These are phyloP conservation scores for Chymomyza costata DNA, from an alignment of 1,140 invertebrate species.

Conservation along the genomic window DNA sequence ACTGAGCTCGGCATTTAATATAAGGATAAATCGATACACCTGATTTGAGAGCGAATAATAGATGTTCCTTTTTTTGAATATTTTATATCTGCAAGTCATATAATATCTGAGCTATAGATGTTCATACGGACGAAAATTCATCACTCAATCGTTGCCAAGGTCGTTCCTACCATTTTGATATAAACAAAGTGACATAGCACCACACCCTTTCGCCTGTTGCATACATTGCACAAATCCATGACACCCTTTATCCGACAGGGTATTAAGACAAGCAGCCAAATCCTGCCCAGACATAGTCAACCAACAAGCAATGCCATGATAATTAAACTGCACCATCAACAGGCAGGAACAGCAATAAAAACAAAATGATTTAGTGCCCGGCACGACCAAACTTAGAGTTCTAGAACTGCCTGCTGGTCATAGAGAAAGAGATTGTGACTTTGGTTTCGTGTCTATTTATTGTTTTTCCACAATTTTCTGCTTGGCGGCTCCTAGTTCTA, in stretches of 20 bases:
- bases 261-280: too few relatives aligned
- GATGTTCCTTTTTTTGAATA: too few relatives aligned
- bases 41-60: too few relatives aligned
- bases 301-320: slow-evolving; percentile 30
- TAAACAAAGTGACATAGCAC: not conserved
- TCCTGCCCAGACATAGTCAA: slow-evolving; percentile 18
- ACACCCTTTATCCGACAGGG: not conserved
- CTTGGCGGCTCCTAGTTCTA: slow-evolving; percentile 6
- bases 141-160: not conserved
- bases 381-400: not conserved
- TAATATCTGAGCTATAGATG: too few relatives aligned
- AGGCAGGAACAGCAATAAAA: slow-evolving; percentile 45
- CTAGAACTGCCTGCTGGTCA: too few relatives aligned
- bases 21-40: too few relatives aligned
- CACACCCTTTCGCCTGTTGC: not conserved
- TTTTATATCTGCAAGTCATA: too few relatives aligned
- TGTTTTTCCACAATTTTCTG: too few relatives aligned
- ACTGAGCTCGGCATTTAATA: too few relatives aligned
- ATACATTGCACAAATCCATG: not conserved
- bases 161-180: not conserved
- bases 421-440: too few relatives aligned
- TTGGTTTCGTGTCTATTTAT: too few relatives aligned
- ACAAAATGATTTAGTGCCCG: slow-evolving; percentile 55
- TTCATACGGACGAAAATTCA: too few relatives aligned
- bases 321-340: slow-evolving; percentile 50